Percentiles rank a stretch among this genome's conserved stretches.
phyloP scores from a whole-genome alignment of 1,140 invertebrate genomes.

The Prorops nasuta region DNA sequence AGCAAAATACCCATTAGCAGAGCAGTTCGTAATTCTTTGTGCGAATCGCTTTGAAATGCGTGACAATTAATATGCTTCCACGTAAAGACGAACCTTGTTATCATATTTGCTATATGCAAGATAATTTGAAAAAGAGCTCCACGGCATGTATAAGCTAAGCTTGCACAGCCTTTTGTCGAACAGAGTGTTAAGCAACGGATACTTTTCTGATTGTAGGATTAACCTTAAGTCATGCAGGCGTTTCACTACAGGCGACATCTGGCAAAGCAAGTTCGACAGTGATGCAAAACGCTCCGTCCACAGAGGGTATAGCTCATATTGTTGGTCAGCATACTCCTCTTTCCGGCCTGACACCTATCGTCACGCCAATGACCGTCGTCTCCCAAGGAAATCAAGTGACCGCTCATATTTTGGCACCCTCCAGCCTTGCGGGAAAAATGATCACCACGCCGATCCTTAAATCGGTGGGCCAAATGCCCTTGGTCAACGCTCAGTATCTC shows the following conservation, averaged over 20 bases:
- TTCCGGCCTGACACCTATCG: constrained; percentile 51
- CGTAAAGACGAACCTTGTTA: neutral
- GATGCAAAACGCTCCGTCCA: constrained; percentile 46
- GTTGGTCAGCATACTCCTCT: constrained; percentile 49
- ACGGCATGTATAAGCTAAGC: too few relatives aligned
- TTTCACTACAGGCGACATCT: constrained; percentile 44
- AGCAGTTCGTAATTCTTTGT: constrained; percentile 9
- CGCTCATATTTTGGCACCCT: constrained; percentile 50
- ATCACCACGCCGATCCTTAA: constrained; percentile 53
- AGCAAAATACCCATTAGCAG: constrained; percentile 25
- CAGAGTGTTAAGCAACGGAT: constrained; percentile 7
- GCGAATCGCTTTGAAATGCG: constrained; percentile 26
- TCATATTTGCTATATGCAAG: neutral
- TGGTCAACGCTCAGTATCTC: constrained; percentile 56
- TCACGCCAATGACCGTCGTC: constrained; percentile 56
- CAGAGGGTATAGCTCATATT: constrained; percentile 53
- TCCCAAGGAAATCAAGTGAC: constrained; percentile 55
- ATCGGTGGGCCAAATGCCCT: constrained; percentile 51
- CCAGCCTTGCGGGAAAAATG: constrained; percentile 52
- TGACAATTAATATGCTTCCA: constrained; percentile 13
- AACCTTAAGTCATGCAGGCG: constrained; percentile 50
- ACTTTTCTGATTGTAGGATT: constrained; percentile 38
- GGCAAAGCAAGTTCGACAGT: constrained; percentile 42
- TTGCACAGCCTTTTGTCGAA: too few relatives aligned
- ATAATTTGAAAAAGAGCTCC: too few relatives aligned